Evolutionary conservation across 1,140 invertebrate species (phyloP).

Genomic region (Rhynchophorus ferrugineus): DNA sequence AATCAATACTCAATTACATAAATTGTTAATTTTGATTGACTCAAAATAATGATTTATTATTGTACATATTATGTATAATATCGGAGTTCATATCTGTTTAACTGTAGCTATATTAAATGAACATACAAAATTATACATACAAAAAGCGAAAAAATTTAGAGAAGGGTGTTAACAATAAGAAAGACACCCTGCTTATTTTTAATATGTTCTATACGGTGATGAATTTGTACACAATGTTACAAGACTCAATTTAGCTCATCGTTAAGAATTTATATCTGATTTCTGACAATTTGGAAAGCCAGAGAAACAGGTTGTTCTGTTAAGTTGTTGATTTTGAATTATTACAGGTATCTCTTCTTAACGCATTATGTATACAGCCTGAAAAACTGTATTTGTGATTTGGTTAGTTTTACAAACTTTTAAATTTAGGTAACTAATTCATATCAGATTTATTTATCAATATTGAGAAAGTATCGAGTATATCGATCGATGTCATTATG

Average conservation of each 20-base stretch:
- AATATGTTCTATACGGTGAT: too few relatives aligned
- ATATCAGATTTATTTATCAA: constrained; percentile 41
- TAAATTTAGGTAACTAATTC: constrained; percentile 36
- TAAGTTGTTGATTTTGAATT: not conserved
- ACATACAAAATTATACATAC: constrained; percentile 8
- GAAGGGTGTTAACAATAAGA: too few relatives aligned
- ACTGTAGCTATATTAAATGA: constrained; percentile 3
- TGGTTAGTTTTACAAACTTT: constrained; percentile 7
- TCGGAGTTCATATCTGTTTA: constrained; percentile 13
- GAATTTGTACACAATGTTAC: too few relatives aligned
- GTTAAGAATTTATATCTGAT: constrained; percentile 9
- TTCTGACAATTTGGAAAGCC: not conserved
- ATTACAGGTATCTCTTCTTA: not conserved
- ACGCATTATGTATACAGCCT: too few relatives aligned
- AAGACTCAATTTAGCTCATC: too few relatives aligned
- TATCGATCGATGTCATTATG: constrained; percentile 23
- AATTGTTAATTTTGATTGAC: too few relatives aligned
- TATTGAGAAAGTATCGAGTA: constrained; percentile 25
- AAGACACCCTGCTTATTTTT: too few relatives aligned
- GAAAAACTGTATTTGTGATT: constrained; percentile 6
- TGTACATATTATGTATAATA: constrained; percentile 10
- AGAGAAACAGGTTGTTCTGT: not conserved
- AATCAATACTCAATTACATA: too few relatives aligned
- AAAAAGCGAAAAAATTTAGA: too few relatives aligned
- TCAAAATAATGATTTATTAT: not conserved